These are phyloP conservation scores for Nomada flava DNA, from an alignment of 2,888 invertebrate species.

Conservation along the genomic window DNA sequence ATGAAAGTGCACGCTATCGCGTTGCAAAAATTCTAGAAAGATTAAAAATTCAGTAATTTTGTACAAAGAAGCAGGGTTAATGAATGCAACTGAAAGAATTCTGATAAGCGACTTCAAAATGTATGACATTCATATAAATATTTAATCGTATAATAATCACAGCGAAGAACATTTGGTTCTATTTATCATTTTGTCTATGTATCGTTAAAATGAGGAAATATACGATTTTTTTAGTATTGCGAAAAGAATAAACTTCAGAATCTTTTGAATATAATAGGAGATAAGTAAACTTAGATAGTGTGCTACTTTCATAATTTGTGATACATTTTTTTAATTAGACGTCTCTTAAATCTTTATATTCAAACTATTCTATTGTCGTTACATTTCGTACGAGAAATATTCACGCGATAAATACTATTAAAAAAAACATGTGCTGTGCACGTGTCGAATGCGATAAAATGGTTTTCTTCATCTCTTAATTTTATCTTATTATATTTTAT, in stretches of 20 bases:
- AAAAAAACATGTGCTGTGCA: slow-evolving; percentile 1
- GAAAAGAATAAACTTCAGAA: too few relatives aligned
- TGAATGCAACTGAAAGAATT: not conserved
- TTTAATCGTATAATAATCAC: too few relatives aligned
- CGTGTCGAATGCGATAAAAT: slow-evolving; percentile 22
- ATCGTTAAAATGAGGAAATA: too few relatives aligned
- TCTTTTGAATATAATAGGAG: too few relatives aligned
- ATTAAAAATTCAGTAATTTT: not conserved
- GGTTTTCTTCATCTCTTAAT: slow-evolving; percentile 15
- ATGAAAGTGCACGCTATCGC: not conserved
- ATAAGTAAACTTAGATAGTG: too few relatives aligned
- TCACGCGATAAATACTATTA: not conserved
- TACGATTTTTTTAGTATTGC: too few relatives aligned
- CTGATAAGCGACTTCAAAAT: not conserved
- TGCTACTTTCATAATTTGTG: too few relatives aligned
- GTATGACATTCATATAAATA: too few relatives aligned
- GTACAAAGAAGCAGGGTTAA: not conserved
- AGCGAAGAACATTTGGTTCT: too few relatives aligned
- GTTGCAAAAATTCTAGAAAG: not conserved
- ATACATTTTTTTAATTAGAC: too few relatives aligned
- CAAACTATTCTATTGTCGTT: not conserved
- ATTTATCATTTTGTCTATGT: too few relatives aligned
- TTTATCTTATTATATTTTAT: slow-evolving; percentile 23
- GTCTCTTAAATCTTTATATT: not conserved
- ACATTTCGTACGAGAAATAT: not conserved